Evolutionary conservation across 1,140 invertebrate species (phyloP).

Genomic region (Acyrthosiphon pisum): DNA sequence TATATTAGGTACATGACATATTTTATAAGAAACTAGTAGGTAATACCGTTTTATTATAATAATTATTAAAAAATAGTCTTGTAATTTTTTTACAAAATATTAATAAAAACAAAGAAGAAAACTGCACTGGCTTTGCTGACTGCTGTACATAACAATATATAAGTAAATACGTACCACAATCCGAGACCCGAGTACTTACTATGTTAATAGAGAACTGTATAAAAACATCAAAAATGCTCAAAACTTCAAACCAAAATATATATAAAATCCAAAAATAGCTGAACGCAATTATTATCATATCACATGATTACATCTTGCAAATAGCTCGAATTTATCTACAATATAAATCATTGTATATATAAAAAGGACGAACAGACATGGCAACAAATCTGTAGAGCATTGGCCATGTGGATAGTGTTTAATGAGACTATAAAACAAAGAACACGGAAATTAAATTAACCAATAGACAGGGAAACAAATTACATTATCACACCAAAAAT

Average conservation of each 20-base stretch:
- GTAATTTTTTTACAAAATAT: no score
- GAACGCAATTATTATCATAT: background rate
- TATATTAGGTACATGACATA: no score
- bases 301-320: background rate
- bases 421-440: background rate
- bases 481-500: background rate
- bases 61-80: no score
- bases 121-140: no score
- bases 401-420: background rate
- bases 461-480: background rate
- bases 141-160: no score
- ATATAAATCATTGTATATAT: background rate
- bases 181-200: background rate
- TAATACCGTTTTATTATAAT: no score
- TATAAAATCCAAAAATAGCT: background rate
- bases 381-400: background rate
- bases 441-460: background rate
- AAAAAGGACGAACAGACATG: background rate
- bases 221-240: background rate
- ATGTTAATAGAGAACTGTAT: background rate
- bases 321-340: background rate
- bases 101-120: no score
- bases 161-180: background rate
- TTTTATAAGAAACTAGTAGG: no score
- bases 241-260: background rate